A percentile compares a stretch with the other conserved stretches of the same genome.
Evolutionary conservation across 2,113 vertebrate genomes (phyloP).

Genomic region (Stigmatopora nigra): DNA sequence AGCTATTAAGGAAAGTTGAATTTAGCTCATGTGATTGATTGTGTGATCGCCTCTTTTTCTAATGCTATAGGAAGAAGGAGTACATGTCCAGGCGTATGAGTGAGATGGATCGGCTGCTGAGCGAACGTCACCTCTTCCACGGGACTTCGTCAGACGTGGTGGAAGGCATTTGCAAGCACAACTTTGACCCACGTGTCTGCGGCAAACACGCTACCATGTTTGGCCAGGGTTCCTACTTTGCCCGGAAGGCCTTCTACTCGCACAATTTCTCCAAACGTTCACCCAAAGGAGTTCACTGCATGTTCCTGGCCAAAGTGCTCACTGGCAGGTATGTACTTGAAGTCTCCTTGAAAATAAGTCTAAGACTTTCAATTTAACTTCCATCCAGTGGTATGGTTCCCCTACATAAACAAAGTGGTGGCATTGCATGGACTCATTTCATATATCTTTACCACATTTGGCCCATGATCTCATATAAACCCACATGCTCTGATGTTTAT

Average conservation of each 20-base stretch:
- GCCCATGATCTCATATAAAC: slow-evolving; percentile 10
- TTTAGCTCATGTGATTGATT: neutral
- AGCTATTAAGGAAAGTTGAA: neutral
- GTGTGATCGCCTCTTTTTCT: neutral
- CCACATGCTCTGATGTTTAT: slow-evolving; percentile 12
- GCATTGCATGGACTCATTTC: slow-evolving; percentile 16
- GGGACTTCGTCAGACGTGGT: slow-evolving; percentile 95
- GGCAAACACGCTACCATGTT: slow-evolving; percentile 99
- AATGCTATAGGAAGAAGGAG: slow-evolving; percentile 87
- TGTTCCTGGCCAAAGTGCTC: slow-evolving; percentile 98
- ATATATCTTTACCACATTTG: slow-evolving; percentile 7
- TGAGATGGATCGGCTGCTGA: slow-evolving; percentile 85
- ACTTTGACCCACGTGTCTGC: slow-evolving; percentile 95
- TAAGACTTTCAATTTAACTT: too few relatives aligned
- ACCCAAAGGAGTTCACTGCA: slow-evolving; percentile 88
- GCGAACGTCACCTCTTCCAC: slow-evolving; percentile 94
- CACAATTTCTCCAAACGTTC: slow-evolving; percentile 97
- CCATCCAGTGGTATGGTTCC: too few relatives aligned
- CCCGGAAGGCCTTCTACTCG: slow-evolving; percentile 92
- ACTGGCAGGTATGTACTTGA: slow-evolving; percentile 73
- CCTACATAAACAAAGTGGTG: slow-evolving; percentile 19
- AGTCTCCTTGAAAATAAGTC: too few relatives aligned
- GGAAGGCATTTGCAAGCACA: slow-evolving; percentile 98
- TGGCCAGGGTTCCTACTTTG: slow-evolving; percentile 97
- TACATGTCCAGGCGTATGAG: slow-evolving; percentile 91